These are phyloP conservation scores for Drosophila vallismaia DNA, from an alignment of 2,888 invertebrate species.

Conservation along the genomic window DNA sequence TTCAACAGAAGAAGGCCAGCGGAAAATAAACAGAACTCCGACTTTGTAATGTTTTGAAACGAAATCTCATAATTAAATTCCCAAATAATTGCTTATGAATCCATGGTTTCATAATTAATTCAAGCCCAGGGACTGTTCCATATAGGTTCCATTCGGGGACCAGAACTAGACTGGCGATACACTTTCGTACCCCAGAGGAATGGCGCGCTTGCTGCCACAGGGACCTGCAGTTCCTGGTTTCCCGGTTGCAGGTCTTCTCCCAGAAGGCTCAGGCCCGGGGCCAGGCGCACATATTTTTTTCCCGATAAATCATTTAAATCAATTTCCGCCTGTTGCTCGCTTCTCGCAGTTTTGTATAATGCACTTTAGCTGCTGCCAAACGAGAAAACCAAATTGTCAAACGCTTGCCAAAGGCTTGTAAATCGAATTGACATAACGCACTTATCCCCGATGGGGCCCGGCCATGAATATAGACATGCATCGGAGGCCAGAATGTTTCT, in stretches of 20 bases:
- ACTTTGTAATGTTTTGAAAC: not conserved
- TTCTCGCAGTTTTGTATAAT: conserved; percentile 35
- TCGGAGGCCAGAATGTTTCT: conserved; percentile 32
- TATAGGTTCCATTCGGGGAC: conserved; percentile 36
- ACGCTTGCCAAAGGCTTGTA: conserved; percentile 69
- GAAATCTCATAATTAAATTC: not conserved
- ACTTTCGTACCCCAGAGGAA: conserved; percentile 15
- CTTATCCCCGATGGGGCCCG: conserved; percentile 42
- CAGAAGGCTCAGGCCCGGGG: conserved; percentile 6
- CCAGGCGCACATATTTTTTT: conserved; percentile 29
- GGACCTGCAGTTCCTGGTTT: conserved; percentile 43
- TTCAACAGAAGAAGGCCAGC: too few relatives aligned
- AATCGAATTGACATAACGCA: conserved; percentile 78
- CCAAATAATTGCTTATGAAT: conserved; percentile 24
- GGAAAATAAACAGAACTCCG: too few relatives aligned
- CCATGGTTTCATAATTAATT: conserved; percentile 24
- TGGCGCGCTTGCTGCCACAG: conserved; percentile 3
- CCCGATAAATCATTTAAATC: conserved; percentile 82
- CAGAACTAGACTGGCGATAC: conserved; percentile 23
- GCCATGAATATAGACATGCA: conserved; percentile 18
- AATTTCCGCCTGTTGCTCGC: conserved; percentile 78
- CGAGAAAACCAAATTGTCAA: conserved; percentile 69
- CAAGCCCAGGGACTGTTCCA: conserved; percentile 22
- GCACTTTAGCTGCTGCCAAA: conserved; percentile 36
- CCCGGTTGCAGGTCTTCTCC: conserved; percentile 10